These are phyloP conservation scores for Glyptemys insculpta DNA, from an alignment of 2,797 vertebrate species.

Conservation along the genomic window DNA sequence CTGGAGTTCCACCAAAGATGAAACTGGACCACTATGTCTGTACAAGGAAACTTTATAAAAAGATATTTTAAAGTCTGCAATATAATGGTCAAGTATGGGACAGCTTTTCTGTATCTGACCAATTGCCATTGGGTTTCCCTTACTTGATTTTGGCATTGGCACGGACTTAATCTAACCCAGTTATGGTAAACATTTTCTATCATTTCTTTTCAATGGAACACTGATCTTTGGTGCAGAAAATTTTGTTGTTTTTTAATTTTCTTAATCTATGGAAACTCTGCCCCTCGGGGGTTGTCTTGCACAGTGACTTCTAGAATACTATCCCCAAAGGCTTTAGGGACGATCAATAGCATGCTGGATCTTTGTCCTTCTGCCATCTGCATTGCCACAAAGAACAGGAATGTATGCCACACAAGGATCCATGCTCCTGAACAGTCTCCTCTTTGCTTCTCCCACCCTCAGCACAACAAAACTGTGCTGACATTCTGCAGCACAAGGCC, in stretches of 20 bases:
- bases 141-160: no score
- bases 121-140: neutral
- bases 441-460: neutral
- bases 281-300: neutral
- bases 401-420: no score
- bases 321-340: neutral
- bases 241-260: constrained; percentile 18
- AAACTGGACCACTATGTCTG: neutral
- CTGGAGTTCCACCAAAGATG: neutral
- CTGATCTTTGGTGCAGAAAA: constrained; percentile 87
- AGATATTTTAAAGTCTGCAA: neutral
- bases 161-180: neutral
- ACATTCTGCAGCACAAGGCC: neutral
- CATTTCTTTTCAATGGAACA: constrained; percentile 82
- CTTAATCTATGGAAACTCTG: neutral
- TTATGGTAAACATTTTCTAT: neutral
- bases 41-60: no score
- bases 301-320: neutral
- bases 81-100: neutral
- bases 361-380: neutral
- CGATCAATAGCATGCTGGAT: neutral
- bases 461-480: no score
- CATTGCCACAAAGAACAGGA: no score
- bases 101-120: neutral
- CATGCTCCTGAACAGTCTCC: neutral